Base-by-base conservation (phyloP, 2,113 vertebrate genomes). In the Agapornis roseicollis region DNA sequence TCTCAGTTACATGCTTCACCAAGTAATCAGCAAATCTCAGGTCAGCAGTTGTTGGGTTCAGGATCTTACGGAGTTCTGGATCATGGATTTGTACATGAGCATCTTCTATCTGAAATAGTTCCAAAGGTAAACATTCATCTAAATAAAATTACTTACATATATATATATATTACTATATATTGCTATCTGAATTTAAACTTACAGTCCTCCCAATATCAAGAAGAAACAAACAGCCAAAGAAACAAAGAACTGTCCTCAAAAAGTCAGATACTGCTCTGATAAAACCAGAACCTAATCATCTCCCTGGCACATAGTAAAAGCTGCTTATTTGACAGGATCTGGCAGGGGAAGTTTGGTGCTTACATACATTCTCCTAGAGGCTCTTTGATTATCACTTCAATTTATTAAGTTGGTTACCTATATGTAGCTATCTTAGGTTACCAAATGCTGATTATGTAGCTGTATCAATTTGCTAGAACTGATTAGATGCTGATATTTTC, bases 1-100 rank as follows among this genome's bases (percentile, higher is more conserved):
- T 99, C 95, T 99, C 99, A 4, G 98, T 99, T 68, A 99, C 99
- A 2, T 99, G 99, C 93, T 99, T 99, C 76, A 99, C 98, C 93
- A 99, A 94, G 96, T 99, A 99, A 94, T 99, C 99, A 25, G 99
- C 98, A 46, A 99, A 99, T 29, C 99, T 98, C 14, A 99, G 98
- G 98, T 99, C 99, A 22, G 99, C 99, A 2, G 99, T 99, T 28
- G 99, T 99, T 73, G 99, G 98, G 90, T 96, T 98, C 79, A 99
- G 97, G 68, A 99, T 95, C 96, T 98, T 99, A 39, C 99, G 97
- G 77, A 99, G 98, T 50, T 99, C 99, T 1, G 99, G 98, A 91
- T 99, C 99, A 4, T 99, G 99, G 97, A 99, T 98, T 77, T 99
- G 99, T 77, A 99, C 97, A 3, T 96, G 94, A n/a, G 98, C 98